These are phyloP conservation scores for Dysdera silvatica DNA, from an alignment of 1,140 invertebrate species.

Conservation along the genomic window DNA sequence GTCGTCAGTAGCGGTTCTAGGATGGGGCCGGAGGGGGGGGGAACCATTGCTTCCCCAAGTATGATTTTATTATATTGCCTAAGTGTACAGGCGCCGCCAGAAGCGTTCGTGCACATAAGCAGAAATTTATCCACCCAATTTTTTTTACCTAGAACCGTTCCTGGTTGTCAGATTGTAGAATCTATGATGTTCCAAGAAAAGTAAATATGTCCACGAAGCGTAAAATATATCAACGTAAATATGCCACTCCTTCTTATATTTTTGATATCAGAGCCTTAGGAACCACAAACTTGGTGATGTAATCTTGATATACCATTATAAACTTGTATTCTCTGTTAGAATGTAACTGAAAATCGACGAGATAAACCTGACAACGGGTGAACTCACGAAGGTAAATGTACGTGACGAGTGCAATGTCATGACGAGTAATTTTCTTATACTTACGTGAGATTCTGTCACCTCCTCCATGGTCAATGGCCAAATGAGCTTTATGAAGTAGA, in stretches of 20 bases:
- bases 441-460: neutral
- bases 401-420: too few species aligned
- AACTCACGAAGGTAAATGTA: neutral
- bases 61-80: too few species aligned
- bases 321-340: neutral
- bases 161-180: too few species aligned
- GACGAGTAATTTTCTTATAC: neutral
- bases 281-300: slow-evolving; percentile 1
- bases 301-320: slow-evolving; percentile 9
- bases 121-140: too few species aligned
- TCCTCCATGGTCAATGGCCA: neutral
- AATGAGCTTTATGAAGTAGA: neutral
- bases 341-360: neutral
- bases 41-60: too few species aligned
- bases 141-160: too few species aligned
- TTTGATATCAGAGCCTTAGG: neutral
- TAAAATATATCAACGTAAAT: too few species aligned
- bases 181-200: neutral
- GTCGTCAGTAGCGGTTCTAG: too few species aligned
- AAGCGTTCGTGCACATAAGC: too few species aligned
- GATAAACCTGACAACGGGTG: neutral
- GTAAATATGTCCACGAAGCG: neutral
- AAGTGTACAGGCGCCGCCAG: too few species aligned
- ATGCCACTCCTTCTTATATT: slow-evolving; percentile 40
- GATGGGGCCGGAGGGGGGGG: too few species aligned